These are phyloP conservation scores for Chondrilla cf. caribensis DNA, from an alignment of 37 sponge, comb jelly and placozoan species.

Conservation along the genomic window DNA sequence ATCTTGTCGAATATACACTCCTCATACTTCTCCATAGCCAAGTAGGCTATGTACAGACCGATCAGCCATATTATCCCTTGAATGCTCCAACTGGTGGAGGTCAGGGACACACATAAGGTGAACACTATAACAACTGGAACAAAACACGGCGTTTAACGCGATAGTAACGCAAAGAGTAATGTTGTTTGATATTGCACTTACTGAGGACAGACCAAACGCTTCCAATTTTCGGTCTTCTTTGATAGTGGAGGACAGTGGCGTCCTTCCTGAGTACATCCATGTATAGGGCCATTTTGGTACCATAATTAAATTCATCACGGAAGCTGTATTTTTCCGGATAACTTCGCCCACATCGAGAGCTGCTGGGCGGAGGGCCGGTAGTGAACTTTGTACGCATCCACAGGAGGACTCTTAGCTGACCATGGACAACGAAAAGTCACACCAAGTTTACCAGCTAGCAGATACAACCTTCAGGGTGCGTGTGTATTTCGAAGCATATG, in stretches of 20 bases:
- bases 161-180: neutral
- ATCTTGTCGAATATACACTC: constrained; percentile 15
- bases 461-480: constrained; percentile 69
- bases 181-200: neutral
- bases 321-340: neutral
- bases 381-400: too few relatives aligned
- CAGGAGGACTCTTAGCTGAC: neutral
- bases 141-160: neutral
- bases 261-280: constrained; percentile 18
- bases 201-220: neutral
- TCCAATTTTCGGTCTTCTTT: neutral
- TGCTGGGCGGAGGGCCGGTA: neutral
- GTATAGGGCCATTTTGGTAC: neutral
- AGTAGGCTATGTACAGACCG: constrained; percentile 4
- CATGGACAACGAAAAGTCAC: constrained; percentile 14
- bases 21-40: constrained; percentile 27
- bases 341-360: neutral
- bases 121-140: constrained; percentile 11
- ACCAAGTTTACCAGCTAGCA: constrained; percentile 54
- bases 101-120: neutral
- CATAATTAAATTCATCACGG: constrained; percentile 4
- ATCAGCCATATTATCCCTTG: neutral
- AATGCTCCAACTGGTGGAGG: neutral
- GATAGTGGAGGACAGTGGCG: constrained; percentile 7
- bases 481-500: too few relatives aligned